phyloP scores from a whole-genome alignment of 2,888 invertebrate genomes.

The Anorthoa munda region DNA sequence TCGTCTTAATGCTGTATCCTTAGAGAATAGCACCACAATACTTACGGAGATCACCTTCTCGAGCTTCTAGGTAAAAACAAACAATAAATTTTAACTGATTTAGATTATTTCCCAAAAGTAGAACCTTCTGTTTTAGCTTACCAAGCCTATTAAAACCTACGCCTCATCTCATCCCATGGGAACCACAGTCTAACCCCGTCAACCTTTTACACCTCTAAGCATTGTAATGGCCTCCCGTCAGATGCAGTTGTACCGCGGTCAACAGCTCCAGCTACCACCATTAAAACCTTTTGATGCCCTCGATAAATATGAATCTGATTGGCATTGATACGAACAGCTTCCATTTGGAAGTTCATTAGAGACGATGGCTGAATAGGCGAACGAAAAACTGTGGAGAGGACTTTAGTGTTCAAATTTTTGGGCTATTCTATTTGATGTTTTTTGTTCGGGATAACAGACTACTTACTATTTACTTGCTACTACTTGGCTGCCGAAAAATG shows the following conservation, averaged over 20 bases:
- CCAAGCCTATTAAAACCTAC: slow-evolving; percentile 41
- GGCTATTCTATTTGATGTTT: too few relatives aligned
- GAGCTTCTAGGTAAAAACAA: too few relatives aligned
- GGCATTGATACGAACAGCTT: slow-evolving; percentile 88
- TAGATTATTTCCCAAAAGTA: too few relatives aligned
- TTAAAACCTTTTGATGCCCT: slow-evolving; percentile 84
- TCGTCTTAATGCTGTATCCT: too few relatives aligned
- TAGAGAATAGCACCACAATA: too few relatives aligned
- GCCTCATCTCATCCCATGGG: slow-evolving; percentile 43
- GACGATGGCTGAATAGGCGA: slow-evolving; percentile 76
- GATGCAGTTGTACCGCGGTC: slow-evolving; percentile 64
- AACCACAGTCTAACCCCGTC: slow-evolving; percentile 35
- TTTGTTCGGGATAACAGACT: too few relatives aligned
- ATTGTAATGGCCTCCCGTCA: slow-evolving; percentile 73
- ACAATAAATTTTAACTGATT: too few relatives aligned
- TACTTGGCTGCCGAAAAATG: too few relatives aligned
- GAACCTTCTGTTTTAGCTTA: too few relatives aligned
- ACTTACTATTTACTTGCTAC: too few relatives aligned
- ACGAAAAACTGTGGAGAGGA: slow-evolving; percentile 67
- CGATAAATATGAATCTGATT: slow-evolving; percentile 88
- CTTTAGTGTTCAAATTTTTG: background rate
- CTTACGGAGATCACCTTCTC: too few relatives aligned
- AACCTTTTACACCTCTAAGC: slow-evolving; percentile 75
- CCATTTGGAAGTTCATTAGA: slow-evolving; percentile 90
- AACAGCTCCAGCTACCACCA: slow-evolving; percentile 77